Percentiles rank a stretch among this genome's conserved stretches.
phyloP scores from a whole-genome alignment of 2,113 vertebrate species.

The Heterochromis multidens region DNA sequence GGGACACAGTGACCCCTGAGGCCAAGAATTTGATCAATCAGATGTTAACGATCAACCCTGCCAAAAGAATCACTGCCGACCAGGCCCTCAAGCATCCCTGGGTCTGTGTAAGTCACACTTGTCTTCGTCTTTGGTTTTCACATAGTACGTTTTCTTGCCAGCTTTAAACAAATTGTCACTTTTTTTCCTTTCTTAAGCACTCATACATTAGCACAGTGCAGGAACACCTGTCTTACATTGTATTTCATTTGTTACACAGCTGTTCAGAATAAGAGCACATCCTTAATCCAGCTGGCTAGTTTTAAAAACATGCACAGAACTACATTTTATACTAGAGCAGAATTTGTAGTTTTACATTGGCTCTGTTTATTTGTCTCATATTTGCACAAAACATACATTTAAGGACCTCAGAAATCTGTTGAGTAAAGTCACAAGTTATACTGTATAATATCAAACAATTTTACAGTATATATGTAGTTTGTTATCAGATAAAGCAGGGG shows the following conservation, averaged over 20 bases:
- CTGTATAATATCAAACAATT: neutral
- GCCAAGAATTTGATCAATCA: constrained; percentile 99
- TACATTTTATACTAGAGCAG: neutral
- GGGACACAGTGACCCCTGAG: constrained; percentile 98
- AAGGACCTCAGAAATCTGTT: neutral
- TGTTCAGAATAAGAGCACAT: neutral
- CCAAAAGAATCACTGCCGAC: constrained; percentile 97
- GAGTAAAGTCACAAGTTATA: neutral
- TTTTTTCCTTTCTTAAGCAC: neutral
- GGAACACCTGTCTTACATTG: neutral
- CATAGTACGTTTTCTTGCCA: neutral
- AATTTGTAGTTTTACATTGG: neutral
- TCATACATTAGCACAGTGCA: neutral
- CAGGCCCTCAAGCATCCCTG: constrained; percentile 98
- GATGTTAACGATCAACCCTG: constrained; percentile 99
- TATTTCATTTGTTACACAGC: neutral
- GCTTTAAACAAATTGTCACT: neutral
- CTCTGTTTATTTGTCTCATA: neutral
- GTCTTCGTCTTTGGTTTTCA: neutral
- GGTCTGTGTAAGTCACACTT: constrained; percentile 92
- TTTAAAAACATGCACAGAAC: neutral
- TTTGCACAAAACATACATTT: neutral
- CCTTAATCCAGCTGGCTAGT: neutral
- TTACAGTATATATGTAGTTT: neutral
- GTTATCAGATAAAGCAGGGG: neutral